A percentile compares a stretch with the other conserved stretches of the same genome.
These are phyloP conservation scores for Holothuria leucospilota DNA, from an alignment of 53 echinoderm and acorn worm genomes.

Conservation along the genomic window DNA sequence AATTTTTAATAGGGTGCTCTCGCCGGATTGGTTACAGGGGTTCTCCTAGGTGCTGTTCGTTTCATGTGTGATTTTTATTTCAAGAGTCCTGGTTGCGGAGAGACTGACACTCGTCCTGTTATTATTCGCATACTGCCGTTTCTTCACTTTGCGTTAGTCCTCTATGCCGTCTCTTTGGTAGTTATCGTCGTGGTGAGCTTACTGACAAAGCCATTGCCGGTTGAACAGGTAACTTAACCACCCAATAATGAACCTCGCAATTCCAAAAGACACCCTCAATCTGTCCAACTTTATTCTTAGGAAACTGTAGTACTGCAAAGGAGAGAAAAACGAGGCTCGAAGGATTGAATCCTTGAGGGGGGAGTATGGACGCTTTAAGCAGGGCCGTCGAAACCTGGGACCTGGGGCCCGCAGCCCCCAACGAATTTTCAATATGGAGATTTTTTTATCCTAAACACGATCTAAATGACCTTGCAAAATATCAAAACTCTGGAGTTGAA, in stretches of 20 bases:
- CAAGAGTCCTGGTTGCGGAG: conserved; percentile 64
- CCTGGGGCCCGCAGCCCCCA: too few relatives aligned
- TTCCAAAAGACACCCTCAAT: too few relatives aligned
- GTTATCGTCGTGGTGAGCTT: conserved; percentile 71
- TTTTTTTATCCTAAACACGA: too few relatives aligned
- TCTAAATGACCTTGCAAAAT: too few relatives aligned
- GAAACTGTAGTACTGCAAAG: too few relatives aligned
- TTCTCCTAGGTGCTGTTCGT: conserved; percentile 57
- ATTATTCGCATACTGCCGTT: conserved; percentile 64
- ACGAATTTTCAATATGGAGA: too few relatives aligned
- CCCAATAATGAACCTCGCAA: background rate
- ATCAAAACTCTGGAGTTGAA: too few relatives aligned
- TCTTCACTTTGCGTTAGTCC: conserved; percentile 75
- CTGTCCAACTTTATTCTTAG: too few relatives aligned
- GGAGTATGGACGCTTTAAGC: too few relatives aligned
- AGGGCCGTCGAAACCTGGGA: too few relatives aligned
- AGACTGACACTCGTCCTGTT: conserved; percentile 61
- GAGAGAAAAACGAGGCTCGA: too few relatives aligned
- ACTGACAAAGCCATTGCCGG: conserved; percentile 65
- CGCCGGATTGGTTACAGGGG: conserved; percentile 61
- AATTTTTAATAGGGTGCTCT: conserved; percentile 66
- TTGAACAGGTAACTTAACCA: conserved; percentile 56
- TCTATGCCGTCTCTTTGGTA: conserved; percentile 55
- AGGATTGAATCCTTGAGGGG: too few relatives aligned
- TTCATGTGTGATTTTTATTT: conserved; percentile 72